Percentiles rank a stretch among this genome's conserved stretches.
Conservation (phyloP, 2,888 invertebrate genomes). For the Tetragonisca angustula region DNA sequence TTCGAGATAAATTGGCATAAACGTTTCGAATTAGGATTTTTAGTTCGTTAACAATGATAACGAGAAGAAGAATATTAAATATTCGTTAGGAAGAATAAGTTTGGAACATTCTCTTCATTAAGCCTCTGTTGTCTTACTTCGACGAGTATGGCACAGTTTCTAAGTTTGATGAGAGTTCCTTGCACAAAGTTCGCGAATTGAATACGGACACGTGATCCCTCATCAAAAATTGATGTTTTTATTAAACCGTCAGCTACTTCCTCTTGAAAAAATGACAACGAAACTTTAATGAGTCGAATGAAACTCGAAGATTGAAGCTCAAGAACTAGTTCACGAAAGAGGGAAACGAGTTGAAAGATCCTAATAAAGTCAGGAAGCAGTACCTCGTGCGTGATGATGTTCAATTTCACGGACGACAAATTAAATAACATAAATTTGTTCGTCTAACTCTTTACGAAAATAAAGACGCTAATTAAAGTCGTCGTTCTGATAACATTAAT, state of each 20-base stretch:
- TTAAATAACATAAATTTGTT: background rate
- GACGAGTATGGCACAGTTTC: background rate
- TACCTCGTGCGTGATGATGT: background rate
- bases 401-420: background rate
- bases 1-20: background rate
- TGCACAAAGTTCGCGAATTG: background rate
- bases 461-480: background rate
- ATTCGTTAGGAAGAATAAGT: background rate
- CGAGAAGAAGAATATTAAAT: too few species aligned
- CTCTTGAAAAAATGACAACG: background rate
- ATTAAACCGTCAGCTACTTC: background rate
- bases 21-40: background rate
- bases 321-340: background rate
- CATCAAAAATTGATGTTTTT: background rate
- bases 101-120: background rate
- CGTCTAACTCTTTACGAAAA: background rate
- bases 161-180: background rate
- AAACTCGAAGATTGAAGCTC: slow-evolving; percentile 10
- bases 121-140: background rate
- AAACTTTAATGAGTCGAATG: background rate
- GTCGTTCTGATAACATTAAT: background rate
- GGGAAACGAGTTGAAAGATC: background rate
- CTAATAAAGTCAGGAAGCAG: background rate
- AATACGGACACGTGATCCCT: background rate
- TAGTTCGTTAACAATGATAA: background rate